phyloP scores from a whole-genome alignment of 2,888 invertebrate species.

The Aricia artaxerxes region DNA sequence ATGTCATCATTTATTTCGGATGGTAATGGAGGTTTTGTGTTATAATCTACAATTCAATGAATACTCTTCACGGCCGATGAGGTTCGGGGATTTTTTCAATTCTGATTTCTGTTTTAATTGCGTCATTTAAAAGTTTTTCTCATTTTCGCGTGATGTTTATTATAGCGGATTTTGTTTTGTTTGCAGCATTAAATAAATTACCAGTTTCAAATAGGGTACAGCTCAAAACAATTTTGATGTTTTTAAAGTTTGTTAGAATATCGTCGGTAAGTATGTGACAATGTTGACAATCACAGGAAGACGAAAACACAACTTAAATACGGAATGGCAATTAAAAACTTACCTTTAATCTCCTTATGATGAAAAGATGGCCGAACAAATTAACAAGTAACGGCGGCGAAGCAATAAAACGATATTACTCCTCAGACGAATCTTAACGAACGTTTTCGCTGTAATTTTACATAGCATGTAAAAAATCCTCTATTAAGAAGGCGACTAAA shows the following conservation, averaged over 20 bases:
- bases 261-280: background rate
- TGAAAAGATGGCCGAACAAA: background rate
- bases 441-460: slow-evolving; percentile 7
- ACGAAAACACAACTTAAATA: background rate
- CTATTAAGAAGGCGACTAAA: too few relatives aligned
- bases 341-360: background rate
- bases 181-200: background rate
- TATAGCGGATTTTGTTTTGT: background rate
- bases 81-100: background rate
- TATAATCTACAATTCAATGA: slow-evolving; percentile 27
- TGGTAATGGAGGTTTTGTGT: slow-evolving; percentile 43
- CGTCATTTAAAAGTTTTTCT: slow-evolving; percentile 9
- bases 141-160: background rate
- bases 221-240: too few relatives aligned
- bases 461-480: too few relatives aligned
- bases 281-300: background rate
- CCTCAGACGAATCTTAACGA: slow-evolving; percentile 7
- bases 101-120: slow-evolving; percentile 4
- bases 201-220: background rate
- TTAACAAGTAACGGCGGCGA: background rate
- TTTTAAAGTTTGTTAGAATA: background rate
- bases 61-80: background rate
- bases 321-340: background rate
- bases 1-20: slow-evolving; percentile 38
- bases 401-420: slow-evolving; percentile 17